These are phyloP conservation scores for Rhingia campestris DNA, from an alignment of 2,888 invertebrate species.

Conservation along the genomic window DNA sequence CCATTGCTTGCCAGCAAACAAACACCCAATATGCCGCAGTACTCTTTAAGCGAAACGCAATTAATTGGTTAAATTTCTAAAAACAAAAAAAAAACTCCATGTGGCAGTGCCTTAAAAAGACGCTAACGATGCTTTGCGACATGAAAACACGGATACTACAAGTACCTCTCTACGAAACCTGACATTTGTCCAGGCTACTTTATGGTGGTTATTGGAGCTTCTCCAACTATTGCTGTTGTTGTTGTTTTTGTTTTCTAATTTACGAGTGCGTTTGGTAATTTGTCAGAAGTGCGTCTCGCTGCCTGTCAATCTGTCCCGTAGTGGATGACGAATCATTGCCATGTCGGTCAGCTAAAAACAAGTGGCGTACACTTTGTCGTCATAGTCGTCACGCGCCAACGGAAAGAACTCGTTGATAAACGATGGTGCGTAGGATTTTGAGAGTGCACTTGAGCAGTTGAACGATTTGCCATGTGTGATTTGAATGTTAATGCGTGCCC, in stretches of 20 bases:
- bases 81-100: no score
- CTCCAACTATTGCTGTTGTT: not conserved
- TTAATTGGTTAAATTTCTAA: no score
- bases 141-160: no score
- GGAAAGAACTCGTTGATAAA: conserved; percentile 13
- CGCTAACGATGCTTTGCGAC: no score
- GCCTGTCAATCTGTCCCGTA: conserved; percentile 35
- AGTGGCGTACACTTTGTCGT: not conserved
- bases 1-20: no score
- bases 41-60: no score
- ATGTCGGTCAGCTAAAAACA: conserved; percentile 13
- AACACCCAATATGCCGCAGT: no score
- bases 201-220: no score
- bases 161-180: no score
- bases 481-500: conserved; percentile 12
- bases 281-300: conserved; percentile 61
- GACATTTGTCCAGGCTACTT: no score
- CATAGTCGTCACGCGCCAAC: not conserved
- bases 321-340: conserved; percentile 33
- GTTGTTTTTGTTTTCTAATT: conserved; percentile 29
- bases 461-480: conserved; percentile 9
- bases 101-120: no score
- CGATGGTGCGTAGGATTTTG: conserved; percentile 9
- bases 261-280: conserved; percentile 55
- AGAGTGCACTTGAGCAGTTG: conserved; percentile 13